Percentiles rank a stretch among this genome's conserved stretches.
Conservation (phyloP, 2,888 invertebrate genomes). For the Cephalotes varians region DNA sequence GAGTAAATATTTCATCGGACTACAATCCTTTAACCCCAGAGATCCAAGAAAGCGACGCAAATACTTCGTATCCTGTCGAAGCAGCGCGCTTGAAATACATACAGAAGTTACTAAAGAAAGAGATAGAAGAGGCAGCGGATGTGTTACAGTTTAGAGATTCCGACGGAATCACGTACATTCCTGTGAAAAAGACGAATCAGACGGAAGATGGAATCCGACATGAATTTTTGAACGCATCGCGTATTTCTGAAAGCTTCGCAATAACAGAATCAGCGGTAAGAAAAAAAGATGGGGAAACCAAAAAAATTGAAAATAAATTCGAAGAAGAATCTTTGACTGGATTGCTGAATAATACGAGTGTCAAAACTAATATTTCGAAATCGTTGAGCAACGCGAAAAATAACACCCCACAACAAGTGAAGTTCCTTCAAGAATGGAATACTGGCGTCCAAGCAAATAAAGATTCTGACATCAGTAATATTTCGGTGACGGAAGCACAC, state of each 20-base stretch:
- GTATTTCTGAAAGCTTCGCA: not conserved
- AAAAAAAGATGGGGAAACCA: not conserved
- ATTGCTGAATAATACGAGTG: not conserved
- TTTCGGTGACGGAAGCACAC: not conserved
- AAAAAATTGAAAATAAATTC: not conserved
- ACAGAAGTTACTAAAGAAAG: constrained; percentile 48
- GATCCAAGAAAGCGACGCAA: constrained; percentile 15
- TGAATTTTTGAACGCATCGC: constrained; percentile 29
- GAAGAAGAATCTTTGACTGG: not conserved
- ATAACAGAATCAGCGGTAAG: too few species aligned
- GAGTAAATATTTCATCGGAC: constrained; percentile 29
- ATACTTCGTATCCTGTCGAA: constrained; percentile 47
- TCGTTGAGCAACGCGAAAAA: not conserved
- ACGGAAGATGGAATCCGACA: constrained; percentile 34
- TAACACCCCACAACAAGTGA: not conserved
- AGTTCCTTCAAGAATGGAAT: not conserved
- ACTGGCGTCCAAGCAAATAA: not conserved
- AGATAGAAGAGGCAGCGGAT: constrained; percentile 32
- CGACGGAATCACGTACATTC: constrained; percentile 4
- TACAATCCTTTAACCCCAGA: constrained; percentile 12
- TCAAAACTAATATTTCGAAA: not conserved
- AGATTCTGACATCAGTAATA: constrained; percentile 1
- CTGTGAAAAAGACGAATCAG: constrained; percentile 38
- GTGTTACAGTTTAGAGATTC: constrained; percentile 24
- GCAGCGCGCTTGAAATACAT: constrained; percentile 49